A percentile compares a stretch with the other conserved stretches of the same genome.
Conservation (phyloP, 2,797 vertebrate genomes). For the Babyrousa celebensis region DNA sequence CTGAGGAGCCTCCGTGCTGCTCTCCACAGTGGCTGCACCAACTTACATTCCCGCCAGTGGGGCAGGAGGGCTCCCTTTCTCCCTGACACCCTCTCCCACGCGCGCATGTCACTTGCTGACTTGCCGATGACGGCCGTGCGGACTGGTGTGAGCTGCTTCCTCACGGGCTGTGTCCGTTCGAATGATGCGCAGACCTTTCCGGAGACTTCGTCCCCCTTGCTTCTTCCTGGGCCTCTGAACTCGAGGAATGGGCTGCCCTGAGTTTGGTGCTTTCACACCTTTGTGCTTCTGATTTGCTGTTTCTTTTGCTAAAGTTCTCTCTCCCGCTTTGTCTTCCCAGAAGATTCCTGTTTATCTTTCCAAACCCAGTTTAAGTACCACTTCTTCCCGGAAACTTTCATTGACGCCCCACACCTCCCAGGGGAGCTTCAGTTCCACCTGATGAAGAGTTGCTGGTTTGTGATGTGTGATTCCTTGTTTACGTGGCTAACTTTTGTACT, state of each 20-base stretch:
- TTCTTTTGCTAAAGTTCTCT: slow-evolving; percentile 9
- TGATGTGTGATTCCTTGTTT: slow-evolving; percentile 42
- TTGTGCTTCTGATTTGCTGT: background rate
- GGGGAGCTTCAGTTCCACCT: background rate
- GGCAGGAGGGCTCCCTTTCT: too few relatives aligned
- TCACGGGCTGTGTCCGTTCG: too few relatives aligned
- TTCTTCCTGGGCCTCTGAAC: background rate
- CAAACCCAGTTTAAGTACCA: background rate
- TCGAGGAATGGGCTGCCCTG: background rate
- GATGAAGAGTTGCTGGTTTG: background rate
- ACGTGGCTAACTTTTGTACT: background rate
- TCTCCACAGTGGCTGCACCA: too few relatives aligned
- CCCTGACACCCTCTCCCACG: too few relatives aligned
- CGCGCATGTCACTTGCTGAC: too few relatives aligned
- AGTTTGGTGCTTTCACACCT: background rate
- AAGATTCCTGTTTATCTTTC: slow-evolving; percentile 31
- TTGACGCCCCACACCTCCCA: background rate
- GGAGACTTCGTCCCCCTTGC: background rate
- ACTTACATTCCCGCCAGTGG: too few relatives aligned
- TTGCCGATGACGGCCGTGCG: too few relatives aligned
- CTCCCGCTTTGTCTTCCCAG: slow-evolving; percentile 27
- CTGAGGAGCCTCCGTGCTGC: too few relatives aligned
- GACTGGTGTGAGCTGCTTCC: too few relatives aligned
- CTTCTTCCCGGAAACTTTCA: background rate
- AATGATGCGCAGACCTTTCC: background rate